A percentile compares a stretch with the other conserved stretches of the same genome.
These are phyloP conservation scores for Spicauda simplicius DNA, from an alignment of 2,888 invertebrate species.

Conservation along the genomic window DNA sequence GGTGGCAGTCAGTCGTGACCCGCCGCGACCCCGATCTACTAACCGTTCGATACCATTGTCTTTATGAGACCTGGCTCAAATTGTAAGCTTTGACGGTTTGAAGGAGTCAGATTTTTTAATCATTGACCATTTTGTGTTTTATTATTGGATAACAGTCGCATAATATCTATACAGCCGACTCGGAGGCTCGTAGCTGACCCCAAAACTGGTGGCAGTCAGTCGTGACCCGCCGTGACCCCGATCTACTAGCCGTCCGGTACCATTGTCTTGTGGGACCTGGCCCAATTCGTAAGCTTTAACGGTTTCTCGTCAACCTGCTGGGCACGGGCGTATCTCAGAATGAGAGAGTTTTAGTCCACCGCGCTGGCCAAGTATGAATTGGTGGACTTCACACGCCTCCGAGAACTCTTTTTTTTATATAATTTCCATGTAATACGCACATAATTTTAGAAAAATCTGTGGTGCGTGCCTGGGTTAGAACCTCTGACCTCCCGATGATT, in stretches of 20 bases:
- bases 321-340: too few species aligned
- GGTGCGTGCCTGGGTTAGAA: too few species aligned
- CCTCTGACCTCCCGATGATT: too few species aligned
- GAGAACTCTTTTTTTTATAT: too few species aligned
- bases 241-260: slow-evolving; percentile 72
- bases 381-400: too few species aligned
- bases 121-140: too few species aligned
- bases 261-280: slow-evolving; percentile 65
- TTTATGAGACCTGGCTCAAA: slow-evolving; percentile 44
- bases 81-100: slow-evolving; percentile 7
- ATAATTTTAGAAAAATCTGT: too few species aligned
- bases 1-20: slow-evolving; percentile 72
- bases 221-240: slow-evolving; percentile 81
- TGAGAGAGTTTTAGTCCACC: too few species aligned
- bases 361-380: too few species aligned
- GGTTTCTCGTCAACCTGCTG: too few species aligned
- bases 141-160: not conserved
- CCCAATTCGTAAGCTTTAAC: slow-evolving; percentile 16
- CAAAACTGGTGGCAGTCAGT: slow-evolving; percentile 62
- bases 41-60: slow-evolving; percentile 75
- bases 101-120: too few species aligned
- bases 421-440: too few species aligned
- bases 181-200: slow-evolving; percentile 58
- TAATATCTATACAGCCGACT: slow-evolving; percentile 30
- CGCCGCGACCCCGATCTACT: slow-evolving; percentile 78